phyloP scores from a whole-genome alignment of 2,113 vertebrate species.

The Tenrec ecaudatus region DNA sequence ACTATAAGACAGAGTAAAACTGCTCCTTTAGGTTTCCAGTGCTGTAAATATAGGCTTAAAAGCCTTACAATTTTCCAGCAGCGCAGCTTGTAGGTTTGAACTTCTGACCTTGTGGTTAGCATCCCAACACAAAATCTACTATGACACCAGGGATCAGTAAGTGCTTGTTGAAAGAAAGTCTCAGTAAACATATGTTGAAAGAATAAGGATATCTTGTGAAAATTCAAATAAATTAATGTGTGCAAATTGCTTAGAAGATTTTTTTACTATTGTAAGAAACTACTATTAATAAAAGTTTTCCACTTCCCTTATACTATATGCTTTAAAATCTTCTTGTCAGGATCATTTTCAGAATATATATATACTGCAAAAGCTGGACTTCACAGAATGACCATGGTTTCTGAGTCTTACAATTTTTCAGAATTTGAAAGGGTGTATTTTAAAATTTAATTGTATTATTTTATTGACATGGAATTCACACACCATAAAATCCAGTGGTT shows the following conservation, averaged over 20 bases:
- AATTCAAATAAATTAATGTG: not conserved
- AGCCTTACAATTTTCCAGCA: too few relatives aligned
- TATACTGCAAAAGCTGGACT: not conserved
- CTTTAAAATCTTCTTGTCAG: not conserved
- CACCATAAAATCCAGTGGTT: too few relatives aligned
- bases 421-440: not conserved
- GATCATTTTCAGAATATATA: not conserved
- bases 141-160: not conserved
- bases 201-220: not conserved
- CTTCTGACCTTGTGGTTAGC: too few relatives aligned
- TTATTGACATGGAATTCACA: too few relatives aligned
- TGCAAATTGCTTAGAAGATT: not conserved
- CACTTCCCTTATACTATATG: not conserved
- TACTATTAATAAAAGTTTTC: not conserved
- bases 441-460: too few relatives aligned
- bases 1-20: too few relatives aligned
- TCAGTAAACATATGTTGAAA: conserved; percentile 10
- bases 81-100: too few relatives aligned
- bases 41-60: too few relatives aligned
- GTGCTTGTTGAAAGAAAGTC: not conserved
- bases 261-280: not conserved
- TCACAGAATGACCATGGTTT: not conserved
- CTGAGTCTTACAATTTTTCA: not conserved
- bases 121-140: too few relatives aligned
- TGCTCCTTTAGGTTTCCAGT: too few relatives aligned